Evolutionary conservation across 1,140 invertebrate species (phyloP), one percentile per base, ranked within the genome.

Genomic region (Choristoneura fumiferana): DNA sequence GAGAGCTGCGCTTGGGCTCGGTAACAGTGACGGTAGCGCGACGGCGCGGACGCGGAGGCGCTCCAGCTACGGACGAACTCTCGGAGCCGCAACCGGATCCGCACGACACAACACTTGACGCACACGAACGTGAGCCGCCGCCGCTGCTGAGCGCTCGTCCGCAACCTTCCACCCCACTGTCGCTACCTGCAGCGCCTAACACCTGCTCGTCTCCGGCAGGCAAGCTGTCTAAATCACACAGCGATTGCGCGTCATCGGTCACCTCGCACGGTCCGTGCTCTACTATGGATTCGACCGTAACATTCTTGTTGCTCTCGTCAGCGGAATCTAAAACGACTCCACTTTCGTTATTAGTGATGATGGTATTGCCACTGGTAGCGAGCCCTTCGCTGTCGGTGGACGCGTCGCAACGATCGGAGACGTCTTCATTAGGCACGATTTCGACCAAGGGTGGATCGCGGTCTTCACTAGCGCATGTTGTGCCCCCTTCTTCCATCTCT

Each of bases 81-180:
- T 95, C 94, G 64, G 94, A 95, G 13, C 94, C 94, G 60, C 93
- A 93, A 5, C 94, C 94, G 1, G 94, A 95, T 64, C 91, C 95
- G 74, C 92, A 95, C 64, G 92, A 95, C 15, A 95, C 92, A 40
- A 95, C 90, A 69, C 95, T 95, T 10, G 94, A 95, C 55, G 94
- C 93, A 69, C 94, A 94, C 0, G 94, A 95, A 0, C 88, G 76
- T 6, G 87, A 89, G 58, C 91, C 78, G 34, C 92, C 90, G n/a
- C 92, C 90, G 70, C 91, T 91, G 76, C 92, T 95, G 67, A 92
- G 92, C 38, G 91, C 92, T 67, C 92, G 92, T 0, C 92, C 91
- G 65, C 93, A 93, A 33, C 93, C 92, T 71, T 95, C 95, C 1
- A 95, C 93, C 0, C 94, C 94, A 68, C 94, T 95, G 72, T 95